Base-by-base conservation (phyloP, 2,797 vertebrate species). In the Myoxocephalus aenaeus region DNA sequence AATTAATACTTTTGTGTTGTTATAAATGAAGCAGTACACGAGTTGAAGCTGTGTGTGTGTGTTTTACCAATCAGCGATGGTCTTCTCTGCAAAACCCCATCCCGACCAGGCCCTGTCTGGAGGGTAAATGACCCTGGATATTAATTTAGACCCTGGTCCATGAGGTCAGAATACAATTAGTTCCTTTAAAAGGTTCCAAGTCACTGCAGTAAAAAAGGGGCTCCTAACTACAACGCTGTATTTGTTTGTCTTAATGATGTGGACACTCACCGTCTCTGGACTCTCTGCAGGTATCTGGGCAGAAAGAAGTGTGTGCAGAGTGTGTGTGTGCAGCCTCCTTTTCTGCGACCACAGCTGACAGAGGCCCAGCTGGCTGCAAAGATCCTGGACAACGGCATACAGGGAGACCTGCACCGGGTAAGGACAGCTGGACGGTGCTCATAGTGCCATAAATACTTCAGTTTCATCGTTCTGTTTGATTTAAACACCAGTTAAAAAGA, bases 341-440 rank as follows among this genome's bases (percentile, higher is more conserved):
- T 99, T 89, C 91, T 98, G 81, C 93, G 96, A 65, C 97, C 96
- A 0, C 96, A 97, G 85, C 93, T 97, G 84, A 96, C 96, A 0
- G 97, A 98, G 0, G 95, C 96, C 12, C 97, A 98, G 87, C 94
- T 97, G 87, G 95, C 96, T 1, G 96, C 97, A 85, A 99, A 99
- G 93, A 96, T 99, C 84, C 95, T 99, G 91, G 97, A 99, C 92
- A 99, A 99, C 0, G 98, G 98, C 81, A 97, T 99, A 81, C 97
- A 98, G 85, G 97, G 96, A 89, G 97, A 98, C 68, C 93, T 98
- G 82, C 97, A 97, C 92, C 72, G 93, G 92, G 95, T 96, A 84
- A 82, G 89, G 22, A 13, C 25, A 15, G 4, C 32, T 29, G 42
- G n/a, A 54, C 0, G 1, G n/a, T 3, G 22, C 12, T 15, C 5